Conservation (phyloP, 2,888 invertebrate species). For the Aleiodes leptofemur region DNA sequence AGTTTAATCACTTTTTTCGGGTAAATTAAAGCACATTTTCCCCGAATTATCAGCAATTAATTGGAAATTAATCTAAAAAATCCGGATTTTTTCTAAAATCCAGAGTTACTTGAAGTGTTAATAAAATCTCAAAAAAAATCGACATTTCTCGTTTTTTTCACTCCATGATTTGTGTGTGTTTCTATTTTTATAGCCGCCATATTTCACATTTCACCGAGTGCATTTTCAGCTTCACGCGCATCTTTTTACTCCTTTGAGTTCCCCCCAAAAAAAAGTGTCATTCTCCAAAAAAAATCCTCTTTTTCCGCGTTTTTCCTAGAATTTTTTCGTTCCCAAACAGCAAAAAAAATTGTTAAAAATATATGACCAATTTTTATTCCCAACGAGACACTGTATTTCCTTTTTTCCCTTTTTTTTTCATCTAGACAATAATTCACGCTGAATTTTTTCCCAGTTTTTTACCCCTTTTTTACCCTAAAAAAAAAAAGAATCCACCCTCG, state of each 20-base stretch:
- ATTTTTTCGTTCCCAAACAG: neutral
- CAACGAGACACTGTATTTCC: constrained; percentile 3
- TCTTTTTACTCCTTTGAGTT: constrained; percentile 18
- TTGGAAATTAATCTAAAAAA: too few species aligned
- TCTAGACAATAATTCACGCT: constrained; percentile 9
- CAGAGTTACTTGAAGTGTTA: too few species aligned
- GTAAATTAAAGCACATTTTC: too few species aligned
- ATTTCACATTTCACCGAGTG: constrained; percentile 24
- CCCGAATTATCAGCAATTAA: too few species aligned
- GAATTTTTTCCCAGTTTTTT: neutral
- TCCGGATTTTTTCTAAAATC: neutral
- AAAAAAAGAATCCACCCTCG: neutral
- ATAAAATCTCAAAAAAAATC: too few species aligned
- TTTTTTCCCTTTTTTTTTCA: constrained; percentile 10
- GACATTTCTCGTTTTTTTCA: too few species aligned
- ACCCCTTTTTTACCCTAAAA: constrained; percentile 1
- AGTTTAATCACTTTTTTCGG: too few species aligned
- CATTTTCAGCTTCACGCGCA: constrained; percentile 7
- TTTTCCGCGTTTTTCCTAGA: neutral
- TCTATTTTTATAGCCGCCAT: neutral
- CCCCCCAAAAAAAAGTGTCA: too few species aligned
- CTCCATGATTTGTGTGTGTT: too few species aligned
- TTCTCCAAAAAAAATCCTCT: neutral
- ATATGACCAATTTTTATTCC: constrained; percentile 31
- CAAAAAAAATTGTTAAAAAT: constrained; percentile 22